These are phyloP conservation scores for Amblyornis subalaris DNA, from an alignment of 2,113 vertebrate genomes.

Conservation along the genomic window DNA sequence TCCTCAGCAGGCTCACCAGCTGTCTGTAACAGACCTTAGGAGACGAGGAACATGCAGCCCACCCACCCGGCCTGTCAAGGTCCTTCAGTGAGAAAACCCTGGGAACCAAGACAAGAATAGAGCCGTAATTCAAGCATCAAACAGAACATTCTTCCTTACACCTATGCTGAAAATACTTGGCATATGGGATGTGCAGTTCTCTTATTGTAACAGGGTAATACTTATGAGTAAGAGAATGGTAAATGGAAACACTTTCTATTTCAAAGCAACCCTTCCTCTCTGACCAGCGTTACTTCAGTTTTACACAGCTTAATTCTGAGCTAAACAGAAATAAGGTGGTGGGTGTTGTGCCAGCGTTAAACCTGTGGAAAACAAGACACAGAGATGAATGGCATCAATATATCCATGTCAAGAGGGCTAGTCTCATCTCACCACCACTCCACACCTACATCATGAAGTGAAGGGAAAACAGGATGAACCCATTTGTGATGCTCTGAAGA, in stretches of 20 bases:
- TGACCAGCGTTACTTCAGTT: background rate
- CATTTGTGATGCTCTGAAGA: background rate
- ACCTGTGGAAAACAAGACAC: background rate
- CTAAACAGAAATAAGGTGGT: background rate
- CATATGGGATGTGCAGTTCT: background rate
- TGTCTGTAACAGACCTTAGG: background rate
- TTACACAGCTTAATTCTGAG: background rate
- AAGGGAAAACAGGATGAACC: background rate
- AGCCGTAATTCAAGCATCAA: background rate
- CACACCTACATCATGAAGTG: background rate
- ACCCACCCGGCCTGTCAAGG: background rate
- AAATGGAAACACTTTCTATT: background rate
- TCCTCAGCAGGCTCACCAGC: background rate
- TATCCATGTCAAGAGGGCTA: background rate
- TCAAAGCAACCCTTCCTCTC: background rate
- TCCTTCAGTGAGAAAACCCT: background rate
- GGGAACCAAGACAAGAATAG: background rate
- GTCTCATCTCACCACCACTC: background rate
- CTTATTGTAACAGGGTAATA: accelerated
- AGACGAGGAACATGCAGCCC: background rate
- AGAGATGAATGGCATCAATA: background rate
- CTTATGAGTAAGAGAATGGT: accelerated
- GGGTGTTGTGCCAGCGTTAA: background rate
- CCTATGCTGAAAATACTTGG: background rate
- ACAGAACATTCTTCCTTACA: background rate